These are phyloP conservation scores for Acrossocheilus fasciatus DNA, from an alignment of 2,797 vertebrate species.

Conservation along the genomic window DNA sequence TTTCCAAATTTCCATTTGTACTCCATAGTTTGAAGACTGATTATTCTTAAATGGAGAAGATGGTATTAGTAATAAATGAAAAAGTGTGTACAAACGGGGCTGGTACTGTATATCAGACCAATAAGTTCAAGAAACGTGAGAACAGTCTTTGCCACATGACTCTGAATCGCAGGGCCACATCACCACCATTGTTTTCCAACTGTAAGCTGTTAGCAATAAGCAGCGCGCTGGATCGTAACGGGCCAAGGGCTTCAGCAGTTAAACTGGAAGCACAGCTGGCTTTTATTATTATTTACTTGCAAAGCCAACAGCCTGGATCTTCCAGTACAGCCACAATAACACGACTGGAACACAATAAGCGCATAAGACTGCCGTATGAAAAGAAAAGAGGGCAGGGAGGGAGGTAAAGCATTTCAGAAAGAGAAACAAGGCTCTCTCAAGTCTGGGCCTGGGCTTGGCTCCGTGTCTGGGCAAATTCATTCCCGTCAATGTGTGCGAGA, in stretches of 20 bases:
- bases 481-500: slow-evolving; percentile 69
- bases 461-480: slow-evolving; percentile 80
- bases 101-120: not conserved
- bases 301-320: slow-evolving; percentile 73
- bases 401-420: slow-evolving; percentile 59
- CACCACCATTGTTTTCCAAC: slow-evolving; percentile 39
- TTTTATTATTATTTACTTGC: slow-evolving; percentile 80
- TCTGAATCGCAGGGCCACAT: slow-evolving; percentile 22
- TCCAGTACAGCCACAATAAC: slow-evolving; percentile 66
- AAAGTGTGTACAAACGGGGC: not conserved
- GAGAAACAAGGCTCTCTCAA: slow-evolving; percentile 71
- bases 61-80: not conserved
- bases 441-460: slow-evolving; percentile 76
- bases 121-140: not conserved
- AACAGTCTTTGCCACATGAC: slow-evolving; percentile 14
- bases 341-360: slow-evolving; percentile 56
- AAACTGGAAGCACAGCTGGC: slow-evolving; percentile 72
- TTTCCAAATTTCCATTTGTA: not conserved
- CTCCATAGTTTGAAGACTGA: not conserved
- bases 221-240: slow-evolving; percentile 58
- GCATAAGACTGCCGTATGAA: slow-evolving; percentile 61
- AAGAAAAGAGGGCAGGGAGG: slow-evolving; percentile 57
- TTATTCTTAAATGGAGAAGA: not conserved
- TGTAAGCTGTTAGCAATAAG: slow-evolving; percentile 60
- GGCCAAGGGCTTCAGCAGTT: slow-evolving; percentile 59